Conservation (phyloP, 2,797 vertebrate genomes). For the Dromococcyx pavoninus region DNA sequence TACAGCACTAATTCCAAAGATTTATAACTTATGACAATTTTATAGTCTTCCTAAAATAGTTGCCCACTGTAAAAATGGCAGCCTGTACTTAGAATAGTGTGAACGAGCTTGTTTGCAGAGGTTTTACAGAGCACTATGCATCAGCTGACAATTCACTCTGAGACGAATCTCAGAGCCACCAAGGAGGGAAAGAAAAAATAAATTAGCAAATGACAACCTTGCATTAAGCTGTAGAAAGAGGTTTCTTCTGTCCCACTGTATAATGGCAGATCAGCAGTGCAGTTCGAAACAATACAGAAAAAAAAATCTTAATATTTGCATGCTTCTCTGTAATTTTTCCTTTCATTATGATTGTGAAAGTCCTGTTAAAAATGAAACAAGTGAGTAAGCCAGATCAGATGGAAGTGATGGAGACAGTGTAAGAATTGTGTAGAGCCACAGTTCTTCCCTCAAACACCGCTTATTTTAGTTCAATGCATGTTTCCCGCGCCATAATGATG, state of each 20-base stretch:
- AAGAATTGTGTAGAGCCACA: neutral
- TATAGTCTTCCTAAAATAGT: constrained; percentile 5
- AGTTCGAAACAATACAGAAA: neutral
- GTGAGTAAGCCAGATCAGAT: neutral
- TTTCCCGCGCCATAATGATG: neutral
- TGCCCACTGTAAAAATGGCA: neutral
- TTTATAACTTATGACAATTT: constrained; percentile 36
- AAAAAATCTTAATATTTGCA: neutral
- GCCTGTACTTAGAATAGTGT: neutral
- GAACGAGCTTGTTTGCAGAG: neutral
- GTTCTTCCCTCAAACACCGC: neutral
- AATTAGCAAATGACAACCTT: neutral
- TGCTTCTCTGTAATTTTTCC: neutral
- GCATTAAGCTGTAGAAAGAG: neutral
- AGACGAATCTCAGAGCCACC: neutral
- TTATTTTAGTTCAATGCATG: neutral
- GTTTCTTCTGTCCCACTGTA: neutral
- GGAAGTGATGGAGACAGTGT: neutral
- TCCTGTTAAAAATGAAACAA: neutral
- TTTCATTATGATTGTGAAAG: neutral
- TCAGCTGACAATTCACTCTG: neutral
- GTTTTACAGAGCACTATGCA: neutral
- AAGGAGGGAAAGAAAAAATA: neutral
- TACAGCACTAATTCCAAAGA: neutral
- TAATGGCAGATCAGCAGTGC: neutral